A percentile compares a stretch with the other conserved stretches of the same genome.
phyloP scores from a whole-genome alignment of 1,140 invertebrate species.

The Anastatus disparis region DNA sequence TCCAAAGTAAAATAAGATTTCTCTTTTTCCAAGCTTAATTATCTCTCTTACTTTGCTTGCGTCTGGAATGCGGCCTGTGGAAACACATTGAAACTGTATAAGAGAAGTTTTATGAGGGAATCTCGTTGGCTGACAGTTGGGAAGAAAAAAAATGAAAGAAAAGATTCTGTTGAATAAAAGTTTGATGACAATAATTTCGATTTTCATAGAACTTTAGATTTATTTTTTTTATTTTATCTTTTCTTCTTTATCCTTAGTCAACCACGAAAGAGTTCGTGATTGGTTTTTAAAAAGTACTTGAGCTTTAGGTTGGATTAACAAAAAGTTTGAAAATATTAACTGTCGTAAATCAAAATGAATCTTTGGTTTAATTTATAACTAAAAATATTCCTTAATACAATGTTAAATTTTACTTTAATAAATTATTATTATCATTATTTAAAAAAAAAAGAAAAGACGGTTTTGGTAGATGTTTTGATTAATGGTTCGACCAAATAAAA shows the following conservation, averaged over 20 bases:
- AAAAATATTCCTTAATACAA: too few relatives aligned
- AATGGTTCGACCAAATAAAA: too few relatives aligned
- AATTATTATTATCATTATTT: neutral
- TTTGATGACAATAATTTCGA: slow-evolving; percentile 26
- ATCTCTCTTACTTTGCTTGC: too few relatives aligned
- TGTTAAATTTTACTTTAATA: neutral
- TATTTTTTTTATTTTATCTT: neutral
- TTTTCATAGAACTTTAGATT: too few relatives aligned
- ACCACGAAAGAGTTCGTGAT: slow-evolving; percentile 1
- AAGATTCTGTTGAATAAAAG: neutral
- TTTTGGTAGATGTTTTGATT: too few relatives aligned
- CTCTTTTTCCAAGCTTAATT: slow-evolving; percentile 8
- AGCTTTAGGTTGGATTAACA: neutral
- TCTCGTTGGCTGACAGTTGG: slow-evolving; percentile 10
- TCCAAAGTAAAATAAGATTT: neutral
- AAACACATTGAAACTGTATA: too few relatives aligned
- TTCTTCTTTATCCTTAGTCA: neutral
- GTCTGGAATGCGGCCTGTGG: too few relatives aligned
- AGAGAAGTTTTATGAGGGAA: slow-evolving; percentile 7
- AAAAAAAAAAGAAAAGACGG: too few relatives aligned
- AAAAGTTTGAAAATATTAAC: neutral
- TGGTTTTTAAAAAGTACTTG: too few relatives aligned
- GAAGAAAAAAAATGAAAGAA: too few relatives aligned
- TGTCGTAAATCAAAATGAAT: neutral
- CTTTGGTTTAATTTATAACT: neutral